phyloP scores from a whole-genome alignment of 2,888 invertebrate genomes.

The Drepana falcataria region DNA sequence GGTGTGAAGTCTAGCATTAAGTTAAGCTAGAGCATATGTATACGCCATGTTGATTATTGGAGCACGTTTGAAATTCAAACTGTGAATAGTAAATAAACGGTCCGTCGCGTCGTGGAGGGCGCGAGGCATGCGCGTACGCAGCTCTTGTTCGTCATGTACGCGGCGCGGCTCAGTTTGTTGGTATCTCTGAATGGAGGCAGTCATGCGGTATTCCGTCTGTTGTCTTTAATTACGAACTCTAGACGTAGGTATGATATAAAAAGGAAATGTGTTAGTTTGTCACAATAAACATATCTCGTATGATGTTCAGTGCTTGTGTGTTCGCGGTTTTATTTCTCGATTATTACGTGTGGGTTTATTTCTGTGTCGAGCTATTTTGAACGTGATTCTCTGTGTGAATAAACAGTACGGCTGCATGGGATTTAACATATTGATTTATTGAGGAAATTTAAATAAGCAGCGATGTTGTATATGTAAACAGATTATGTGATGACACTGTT shows the following conservation, averaged over 20 bases:
- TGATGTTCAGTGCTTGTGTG: constrained; percentile 29
- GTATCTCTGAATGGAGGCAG: constrained; percentile 65
- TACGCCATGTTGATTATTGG: constrained; percentile 63
- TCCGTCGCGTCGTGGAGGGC: constrained; percentile 44
- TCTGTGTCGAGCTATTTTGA: constrained; percentile 63
- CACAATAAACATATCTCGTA: constrained; percentile 23
- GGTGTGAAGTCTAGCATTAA: constrained; percentile 31
- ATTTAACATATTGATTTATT: constrained; percentile 18
- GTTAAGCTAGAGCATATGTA: constrained; percentile 39
- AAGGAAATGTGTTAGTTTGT: constrained; percentile 33
- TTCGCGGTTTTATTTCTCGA: constrained; percentile 32
- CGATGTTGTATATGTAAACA: not conserved
- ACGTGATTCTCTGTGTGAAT: constrained; percentile 52
- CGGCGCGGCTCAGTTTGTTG: constrained; percentile 38
- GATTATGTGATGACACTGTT: not conserved
- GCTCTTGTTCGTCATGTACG: constrained; percentile 28
- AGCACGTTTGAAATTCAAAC: constrained; percentile 68
- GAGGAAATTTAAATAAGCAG: not conserved
- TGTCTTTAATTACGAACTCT: constrained; percentile 33
- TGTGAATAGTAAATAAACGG: constrained; percentile 74
- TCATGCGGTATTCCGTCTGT: constrained; percentile 48
- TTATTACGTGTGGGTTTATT: constrained; percentile 56
- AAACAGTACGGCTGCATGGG: constrained; percentile 49
- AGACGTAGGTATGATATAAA: constrained; percentile 26
- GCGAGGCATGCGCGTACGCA: constrained; percentile 58